A percentile compares a stretch with the other conserved stretches of the same genome.
Evolutionary conservation across 2,113 vertebrate species (phyloP).

Genomic region (Tupaia chinensis): DNA sequence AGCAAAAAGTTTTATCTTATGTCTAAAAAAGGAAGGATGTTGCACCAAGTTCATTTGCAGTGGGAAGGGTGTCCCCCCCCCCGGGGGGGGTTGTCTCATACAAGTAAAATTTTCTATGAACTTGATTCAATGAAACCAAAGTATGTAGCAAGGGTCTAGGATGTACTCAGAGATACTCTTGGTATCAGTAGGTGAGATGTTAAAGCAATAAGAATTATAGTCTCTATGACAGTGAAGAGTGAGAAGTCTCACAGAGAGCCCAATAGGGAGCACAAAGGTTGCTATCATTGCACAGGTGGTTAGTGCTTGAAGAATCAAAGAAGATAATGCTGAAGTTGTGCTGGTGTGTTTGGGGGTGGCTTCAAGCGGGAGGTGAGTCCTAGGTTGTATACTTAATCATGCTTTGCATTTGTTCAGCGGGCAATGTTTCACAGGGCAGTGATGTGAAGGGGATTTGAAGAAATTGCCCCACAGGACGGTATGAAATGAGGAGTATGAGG

Average conservation of each 20-base stretch:
- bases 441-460: background rate
- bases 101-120: background rate
- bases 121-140: background rate
- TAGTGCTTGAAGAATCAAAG: background rate
- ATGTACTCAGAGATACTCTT: background rate
- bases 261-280: too few relatives aligned
- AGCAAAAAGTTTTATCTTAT: slow-evolving; percentile 39
- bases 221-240: background rate
- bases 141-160: too few relatives aligned
- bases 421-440: background rate
- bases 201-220: background rate
- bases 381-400: background rate
- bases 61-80: background rate
- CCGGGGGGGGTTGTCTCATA: background rate
- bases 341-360: background rate
- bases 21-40: slow-evolving; percentile 68
- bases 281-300: too few relatives aligned
- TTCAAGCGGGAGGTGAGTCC: background rate
- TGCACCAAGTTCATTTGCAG: slow-evolving; percentile 21
- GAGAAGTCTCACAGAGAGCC: background rate
- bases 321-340: too few relatives aligned
- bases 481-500: background rate
- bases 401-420: background rate
- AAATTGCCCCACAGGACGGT: background rate
- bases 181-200: background rate